Base-by-base conservation (phyloP, 1,140 invertebrate genomes). In the Brevipalpus yothersi region DNA sequence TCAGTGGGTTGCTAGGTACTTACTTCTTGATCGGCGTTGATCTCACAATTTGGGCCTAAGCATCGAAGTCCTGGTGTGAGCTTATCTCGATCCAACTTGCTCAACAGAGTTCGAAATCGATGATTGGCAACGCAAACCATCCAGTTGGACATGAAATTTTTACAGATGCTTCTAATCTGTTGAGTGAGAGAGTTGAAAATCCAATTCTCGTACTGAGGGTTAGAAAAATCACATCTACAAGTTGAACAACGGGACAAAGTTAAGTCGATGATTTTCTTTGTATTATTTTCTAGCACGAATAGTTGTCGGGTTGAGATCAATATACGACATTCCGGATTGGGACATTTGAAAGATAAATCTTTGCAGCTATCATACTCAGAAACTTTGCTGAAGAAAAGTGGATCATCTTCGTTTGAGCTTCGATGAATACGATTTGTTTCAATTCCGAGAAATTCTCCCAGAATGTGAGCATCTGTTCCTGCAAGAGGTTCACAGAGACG, bases 401-500 rank as follows among this genome's bases (percentile, higher is more conserved):
- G 31, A 41, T 59, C 53, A 21, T 58, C 8, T 47, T 54, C 53
- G n/a, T 15, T 8, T 4, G 40, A 13, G 43, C n/a, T 15, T 15
- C 23, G 19, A 15, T 31, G 40, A 15, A 21, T 39, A 31, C n/a
- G 0, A 23, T 12, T 19, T 7, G 41, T 43, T 59, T 65, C 61
- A 31, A 67, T 67, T 70, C 92, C 93, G 58, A 99, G 75, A 69
- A 83, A 82, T 68, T 90, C 80, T 4, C 93, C 93, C 53, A 99
- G 79, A 60, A 84, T 77, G 57, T 82, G 82, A 31, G 84, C 79
- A 74, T 97, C 91, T 58, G 87, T 84, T 2, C 88, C 89, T 64
- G 94, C 86, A 41, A 99, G 87, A 15, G 92, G 92, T 63, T 95
- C 89, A 68, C 88, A 92, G 63, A 99, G 80, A 61, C 94, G 77